Evolutionary conservation across 1,140 invertebrate species (phyloP), one percentile per base, ranked within the genome.

Genomic region (Pomacea maculata): DNA sequence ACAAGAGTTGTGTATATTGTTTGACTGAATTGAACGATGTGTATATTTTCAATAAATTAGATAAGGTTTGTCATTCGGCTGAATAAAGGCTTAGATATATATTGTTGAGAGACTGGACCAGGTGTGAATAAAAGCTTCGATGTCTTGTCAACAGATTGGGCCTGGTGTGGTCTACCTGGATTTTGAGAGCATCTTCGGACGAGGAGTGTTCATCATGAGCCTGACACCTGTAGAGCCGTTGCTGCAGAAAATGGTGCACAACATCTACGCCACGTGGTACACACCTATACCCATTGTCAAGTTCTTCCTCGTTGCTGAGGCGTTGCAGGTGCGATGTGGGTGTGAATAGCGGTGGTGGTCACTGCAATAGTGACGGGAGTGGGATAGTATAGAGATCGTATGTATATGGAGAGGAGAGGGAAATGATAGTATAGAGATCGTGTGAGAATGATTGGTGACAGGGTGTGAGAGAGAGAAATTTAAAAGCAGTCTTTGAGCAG

Each of bases 181-280:
- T 54, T 90, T 97, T 75, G 84, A 93, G 1, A 94, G 94, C 0
- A 82, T 93, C 17, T 89, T 95, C 67, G 96, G 96, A 0, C 86
- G 81, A 17, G 92, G 96, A 45, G 92, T 94, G 68, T 94, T 96
- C 17, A 86, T 95, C 0, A 96, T 97, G 89, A 94, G 94, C 0
- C 94, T 97, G 0, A 96, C 95, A 0, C 96, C 97, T 0, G 81
- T 96, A 0, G 95, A 95, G 71, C 95, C 96, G 0, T 87, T 97
- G 14, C 82, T 95, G 0, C 96, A 97, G 88, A 93, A 93, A 85
- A 94, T 98, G 0, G 92, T 95, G 0, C 97, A 97, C 88, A 91
- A 94, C 68, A 93, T 98, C 34, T 91, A 90, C 73, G 82, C 89
- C 70, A 82, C 83, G 64, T 83, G 81, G 76, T 83, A 82, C 14